Conservation (phyloP, 2,113 vertebrate genomes). For the Anser cygnoides region DNA sequence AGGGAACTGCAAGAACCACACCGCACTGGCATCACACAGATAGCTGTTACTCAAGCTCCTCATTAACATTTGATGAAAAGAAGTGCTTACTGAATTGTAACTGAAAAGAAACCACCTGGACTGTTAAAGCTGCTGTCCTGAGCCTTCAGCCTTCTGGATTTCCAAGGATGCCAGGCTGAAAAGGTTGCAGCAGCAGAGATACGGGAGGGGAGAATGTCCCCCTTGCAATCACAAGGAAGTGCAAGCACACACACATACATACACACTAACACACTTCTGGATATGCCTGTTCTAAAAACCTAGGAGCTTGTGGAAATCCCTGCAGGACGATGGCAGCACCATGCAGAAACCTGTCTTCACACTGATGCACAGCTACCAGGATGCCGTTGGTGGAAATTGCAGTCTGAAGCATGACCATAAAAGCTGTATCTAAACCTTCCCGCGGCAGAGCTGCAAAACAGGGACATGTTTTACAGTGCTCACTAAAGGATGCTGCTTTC, state of each 20-base stretch:
- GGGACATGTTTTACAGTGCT: neutral
- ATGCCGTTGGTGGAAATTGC: neutral
- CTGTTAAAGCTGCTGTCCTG: neutral
- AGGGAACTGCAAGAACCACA: neutral
- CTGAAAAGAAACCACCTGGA: neutral
- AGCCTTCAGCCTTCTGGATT: neutral
- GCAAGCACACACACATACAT: neutral
- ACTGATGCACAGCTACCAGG: fast-evolving
- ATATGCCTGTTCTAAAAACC: neutral
- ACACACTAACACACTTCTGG: neutral
- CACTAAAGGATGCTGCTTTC: neutral
- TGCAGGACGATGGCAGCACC: neutral
- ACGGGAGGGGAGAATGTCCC: neutral
- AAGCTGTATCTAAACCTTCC: neutral
- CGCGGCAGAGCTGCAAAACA: neutral
- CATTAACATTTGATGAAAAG: neutral
- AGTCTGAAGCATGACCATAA: neutral
- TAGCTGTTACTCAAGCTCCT: neutral
- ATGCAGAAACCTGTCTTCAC: neutral
- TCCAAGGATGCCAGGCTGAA: neutral
- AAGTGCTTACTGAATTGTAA: neutral
- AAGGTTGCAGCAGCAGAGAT: neutral
- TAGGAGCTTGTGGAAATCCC: neutral
- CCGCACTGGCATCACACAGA: neutral
- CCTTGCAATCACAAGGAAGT: neutral